Conservation (phyloP, 2,888 invertebrate genomes). For the Sarcophaga carnaria region DNA sequence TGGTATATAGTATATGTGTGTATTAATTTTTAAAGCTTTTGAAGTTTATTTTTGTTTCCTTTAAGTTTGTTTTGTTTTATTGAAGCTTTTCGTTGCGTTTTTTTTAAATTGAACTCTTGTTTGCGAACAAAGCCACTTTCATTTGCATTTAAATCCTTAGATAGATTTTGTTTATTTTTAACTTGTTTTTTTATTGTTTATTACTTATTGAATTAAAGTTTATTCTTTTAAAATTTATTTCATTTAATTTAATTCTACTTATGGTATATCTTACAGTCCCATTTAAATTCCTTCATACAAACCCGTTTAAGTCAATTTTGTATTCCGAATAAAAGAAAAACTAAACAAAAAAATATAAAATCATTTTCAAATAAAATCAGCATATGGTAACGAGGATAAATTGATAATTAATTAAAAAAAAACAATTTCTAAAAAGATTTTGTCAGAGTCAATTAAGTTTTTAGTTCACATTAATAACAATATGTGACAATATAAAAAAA, state of each 20-base stretch:
- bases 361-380: not conserved
- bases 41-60: conserved; percentile 29
- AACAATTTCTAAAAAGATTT: no score
- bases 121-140: conserved; percentile 64
- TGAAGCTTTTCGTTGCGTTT: conserved; percentile 69
- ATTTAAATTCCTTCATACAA: not conserved
- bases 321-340: not conserved
- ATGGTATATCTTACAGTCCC: not conserved
- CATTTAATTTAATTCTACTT: conserved; percentile 10
- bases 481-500: no score
- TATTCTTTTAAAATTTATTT: conserved; percentile 41
- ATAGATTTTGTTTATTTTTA: not conserved
- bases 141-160: conserved; percentile 46
- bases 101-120: conserved; percentile 66
- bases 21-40: conserved; percentile 52
- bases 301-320: conserved; percentile 39
- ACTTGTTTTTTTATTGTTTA: not conserved
- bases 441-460: no score
- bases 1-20: not conserved
- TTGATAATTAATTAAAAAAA: not conserved
- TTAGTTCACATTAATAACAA: no score
- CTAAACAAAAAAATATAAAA: not conserved
- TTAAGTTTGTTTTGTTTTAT: conserved; percentile 39
- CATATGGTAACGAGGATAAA: not conserved
- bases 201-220: conserved; percentile 22